phyloP scores from a whole-genome alignment of 2,113 vertebrate species.

The Chauna torquata region DNA sequence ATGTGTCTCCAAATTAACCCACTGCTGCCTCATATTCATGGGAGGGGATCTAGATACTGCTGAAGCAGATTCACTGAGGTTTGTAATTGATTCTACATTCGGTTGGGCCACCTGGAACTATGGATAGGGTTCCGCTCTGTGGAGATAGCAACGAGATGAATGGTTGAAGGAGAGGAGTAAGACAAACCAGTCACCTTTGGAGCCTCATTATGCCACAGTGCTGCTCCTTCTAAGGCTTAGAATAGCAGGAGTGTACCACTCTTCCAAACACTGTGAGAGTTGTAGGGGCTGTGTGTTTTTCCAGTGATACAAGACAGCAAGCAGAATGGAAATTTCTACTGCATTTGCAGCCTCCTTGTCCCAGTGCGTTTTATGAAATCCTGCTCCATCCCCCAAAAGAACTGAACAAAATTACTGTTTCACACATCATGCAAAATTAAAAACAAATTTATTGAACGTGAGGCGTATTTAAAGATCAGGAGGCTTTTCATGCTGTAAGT shows the following conservation, averaged over 20 bases:
- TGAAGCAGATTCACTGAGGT: background rate
- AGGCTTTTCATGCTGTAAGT: background rate
- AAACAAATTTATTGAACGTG: background rate
- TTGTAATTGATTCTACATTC: background rate
- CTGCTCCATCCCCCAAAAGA: background rate
- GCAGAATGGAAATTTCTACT: background rate
- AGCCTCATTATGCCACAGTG: too few relatives aligned
- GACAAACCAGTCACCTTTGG: background rate
- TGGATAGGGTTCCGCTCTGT: background rate
- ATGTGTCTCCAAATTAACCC: background rate
- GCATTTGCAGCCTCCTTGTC: background rate
- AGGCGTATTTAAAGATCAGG: background rate
- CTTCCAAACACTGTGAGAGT: background rate
- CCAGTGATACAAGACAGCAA: background rate
- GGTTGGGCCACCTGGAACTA: background rate
- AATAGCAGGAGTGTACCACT: background rate
- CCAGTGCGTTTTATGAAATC: background rate
- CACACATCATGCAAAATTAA: background rate
- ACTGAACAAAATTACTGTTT: background rate
- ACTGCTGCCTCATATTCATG: background rate
- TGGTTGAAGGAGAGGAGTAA: background rate
- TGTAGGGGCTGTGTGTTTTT: background rate
- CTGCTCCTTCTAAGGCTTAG: background rate
- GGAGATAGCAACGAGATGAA: accelerated
- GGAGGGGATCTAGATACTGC: background rate